Evolutionary conservation across 2,888 invertebrate species (phyloP).

Genomic region (Metallyticus violacea): DNA sequence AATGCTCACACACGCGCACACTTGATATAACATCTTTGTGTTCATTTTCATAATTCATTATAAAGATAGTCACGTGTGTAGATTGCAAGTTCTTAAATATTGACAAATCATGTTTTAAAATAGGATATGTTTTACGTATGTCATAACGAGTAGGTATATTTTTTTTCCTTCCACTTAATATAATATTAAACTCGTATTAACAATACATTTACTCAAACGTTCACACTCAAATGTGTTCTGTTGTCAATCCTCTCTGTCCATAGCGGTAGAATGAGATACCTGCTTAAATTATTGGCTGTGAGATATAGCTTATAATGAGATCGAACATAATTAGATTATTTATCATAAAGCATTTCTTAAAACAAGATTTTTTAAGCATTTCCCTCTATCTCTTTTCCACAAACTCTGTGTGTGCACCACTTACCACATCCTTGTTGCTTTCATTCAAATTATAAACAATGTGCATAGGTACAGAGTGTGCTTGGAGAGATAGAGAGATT

Average conservation of each 20-base stretch:
- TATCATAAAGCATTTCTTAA: neutral
- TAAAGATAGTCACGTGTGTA: conserved; percentile 1
- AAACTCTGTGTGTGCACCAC: neutral
- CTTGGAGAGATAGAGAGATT: neutral
- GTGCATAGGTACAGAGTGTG: neutral
- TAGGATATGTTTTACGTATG: conserved; percentile 21
- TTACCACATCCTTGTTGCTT: conserved; percentile 3
- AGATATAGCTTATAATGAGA: neutral
- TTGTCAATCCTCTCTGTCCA: neutral
- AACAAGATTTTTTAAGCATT: neutral
- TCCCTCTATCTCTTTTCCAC: neutral
- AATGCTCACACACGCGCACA: conserved; percentile 10
- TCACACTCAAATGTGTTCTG: conserved; percentile 3
- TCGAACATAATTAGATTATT: neutral
- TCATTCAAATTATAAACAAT: neutral
- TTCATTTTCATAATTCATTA: neutral
- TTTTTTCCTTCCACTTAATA: neutral
- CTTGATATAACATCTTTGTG: neutral
- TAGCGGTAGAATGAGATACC: neutral
- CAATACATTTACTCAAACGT: conserved; percentile 10
- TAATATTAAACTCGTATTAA: neutral
- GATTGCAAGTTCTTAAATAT: neutral
- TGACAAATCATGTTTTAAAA: conserved; percentile 5
- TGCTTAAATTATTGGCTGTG: neutral
- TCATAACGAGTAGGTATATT: neutral